Percentiles rank a stretch among this genome's conserved stretches.
These are phyloP conservation scores for Pemphredon lugubris DNA, from an alignment of 2,888 invertebrate species.

Conservation along the genomic window DNA sequence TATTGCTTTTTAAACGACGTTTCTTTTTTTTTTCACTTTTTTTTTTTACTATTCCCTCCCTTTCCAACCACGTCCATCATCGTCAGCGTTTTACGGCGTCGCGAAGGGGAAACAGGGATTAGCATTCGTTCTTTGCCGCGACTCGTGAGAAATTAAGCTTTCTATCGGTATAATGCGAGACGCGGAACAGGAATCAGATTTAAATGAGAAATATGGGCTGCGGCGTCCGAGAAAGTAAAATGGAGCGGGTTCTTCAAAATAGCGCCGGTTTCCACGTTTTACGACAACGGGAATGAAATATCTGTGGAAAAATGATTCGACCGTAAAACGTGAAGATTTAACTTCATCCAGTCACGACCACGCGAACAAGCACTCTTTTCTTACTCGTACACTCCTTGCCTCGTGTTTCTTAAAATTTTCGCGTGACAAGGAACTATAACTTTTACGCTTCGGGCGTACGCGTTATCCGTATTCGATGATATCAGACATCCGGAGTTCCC, in stretches of 20 bases:
- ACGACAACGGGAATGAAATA: too few species aligned
- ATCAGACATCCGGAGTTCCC: neutral
- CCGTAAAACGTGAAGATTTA: neutral
- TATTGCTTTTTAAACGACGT: conserved; percentile 44
- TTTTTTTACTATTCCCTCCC: neutral
- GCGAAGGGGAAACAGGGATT: conserved; percentile 7
- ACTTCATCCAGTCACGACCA: too few species aligned
- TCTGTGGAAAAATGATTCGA: neutral
- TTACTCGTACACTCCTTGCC: neutral
- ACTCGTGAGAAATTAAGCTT: neutral
- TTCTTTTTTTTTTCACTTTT: neutral
- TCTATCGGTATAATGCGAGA: too few species aligned
- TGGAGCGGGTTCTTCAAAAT: too few species aligned
- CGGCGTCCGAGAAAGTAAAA: too few species aligned
- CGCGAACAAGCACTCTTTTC: too few species aligned
- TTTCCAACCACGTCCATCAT: neutral
- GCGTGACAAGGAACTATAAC: conserved; percentile 32
- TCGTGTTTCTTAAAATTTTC: neutral
- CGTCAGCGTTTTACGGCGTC: conserved; percentile 26
- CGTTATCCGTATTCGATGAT: conserved; percentile 8
- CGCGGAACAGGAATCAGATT: too few species aligned
- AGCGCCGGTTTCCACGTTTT: too few species aligned
- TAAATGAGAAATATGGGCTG: too few species aligned
- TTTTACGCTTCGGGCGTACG: neutral
- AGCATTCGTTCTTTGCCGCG: conserved; percentile 2